Percentiles rank a stretch among this genome's conserved stretches.
phyloP scores from a whole-genome alignment of 2,888 invertebrate species.

The Lasius platythorax region DNA sequence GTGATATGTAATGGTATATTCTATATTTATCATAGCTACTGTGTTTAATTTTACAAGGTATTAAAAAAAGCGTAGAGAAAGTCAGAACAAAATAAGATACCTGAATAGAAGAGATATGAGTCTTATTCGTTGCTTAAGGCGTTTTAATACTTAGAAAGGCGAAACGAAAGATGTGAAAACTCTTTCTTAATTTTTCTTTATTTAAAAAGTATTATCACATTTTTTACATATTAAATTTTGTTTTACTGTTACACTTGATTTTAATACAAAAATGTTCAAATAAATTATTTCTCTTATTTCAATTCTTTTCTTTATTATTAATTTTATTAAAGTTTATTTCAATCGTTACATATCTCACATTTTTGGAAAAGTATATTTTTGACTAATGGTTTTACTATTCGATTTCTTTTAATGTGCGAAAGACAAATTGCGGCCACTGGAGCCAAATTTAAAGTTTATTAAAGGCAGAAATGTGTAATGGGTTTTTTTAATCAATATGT shows the following conservation, averaged over 20 bases:
- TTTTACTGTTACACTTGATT: not conserved
- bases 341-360: not conserved
- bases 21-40: not conserved
- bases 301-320: not conserved
- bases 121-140: not conserved
- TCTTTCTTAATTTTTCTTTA: not conserved
- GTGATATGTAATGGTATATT: not conserved
- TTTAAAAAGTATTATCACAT: not conserved
- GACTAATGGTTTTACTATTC: not conserved
- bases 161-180: not conserved
- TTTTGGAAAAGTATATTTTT: not conserved
- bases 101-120: not conserved
- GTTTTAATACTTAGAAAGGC: not conserved
- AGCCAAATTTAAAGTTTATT: slow-evolving; percentile 36
- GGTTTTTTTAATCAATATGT: slow-evolving; percentile 49
- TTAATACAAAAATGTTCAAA: not conserved
- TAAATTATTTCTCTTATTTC: not conserved
- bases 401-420: not conserved
- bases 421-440: not conserved
- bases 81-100: not conserved
- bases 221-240: not conserved
- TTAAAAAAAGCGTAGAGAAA: not conserved
- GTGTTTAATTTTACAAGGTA: not conserved
- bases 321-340: not conserved
- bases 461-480: slow-evolving; percentile 15